Percentiles rank a stretch among this genome's conserved stretches.
These are phyloP conservation scores for Steinernema hermaphroditum DNA, from an alignment of 2,888 invertebrate species.

Conservation along the genomic window DNA sequence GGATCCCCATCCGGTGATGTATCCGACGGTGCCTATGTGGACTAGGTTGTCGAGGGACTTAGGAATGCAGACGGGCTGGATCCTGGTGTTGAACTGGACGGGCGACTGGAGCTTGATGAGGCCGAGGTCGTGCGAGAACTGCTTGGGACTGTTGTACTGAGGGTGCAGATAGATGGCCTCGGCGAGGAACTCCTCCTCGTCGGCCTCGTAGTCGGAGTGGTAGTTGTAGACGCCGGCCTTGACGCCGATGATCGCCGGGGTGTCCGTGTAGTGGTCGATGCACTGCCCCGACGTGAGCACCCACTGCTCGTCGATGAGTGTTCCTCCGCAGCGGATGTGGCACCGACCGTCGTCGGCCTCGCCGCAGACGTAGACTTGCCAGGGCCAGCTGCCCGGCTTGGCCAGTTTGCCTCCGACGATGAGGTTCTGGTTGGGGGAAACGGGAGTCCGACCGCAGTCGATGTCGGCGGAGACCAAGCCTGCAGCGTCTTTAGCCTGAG, in stretches of 20 bases:
- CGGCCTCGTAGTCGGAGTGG: conserved; percentile 31
- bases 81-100: conserved; percentile 35
- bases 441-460: conserved; percentile 31
- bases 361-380: conserved; percentile 36
- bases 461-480: not conserved
- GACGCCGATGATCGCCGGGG: conserved; percentile 39
- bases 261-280: conserved; percentile 39
- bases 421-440: conserved; percentile 26
- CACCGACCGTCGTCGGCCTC: conserved; percentile 26
- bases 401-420: conserved; percentile 39
- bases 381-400: conserved; percentile 38
- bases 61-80: conserved; percentile 43
- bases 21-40: conserved; percentile 33
- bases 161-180: conserved; percentile 41
- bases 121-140: conserved; percentile 38
- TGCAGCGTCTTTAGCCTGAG: too few species aligned
- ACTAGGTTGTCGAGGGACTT: conserved; percentile 32
- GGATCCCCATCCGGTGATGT: conserved; percentile 42
- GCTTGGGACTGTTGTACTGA: conserved; percentile 33
- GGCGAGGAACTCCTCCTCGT: conserved; percentile 37
- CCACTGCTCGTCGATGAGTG: conserved; percentile 34
- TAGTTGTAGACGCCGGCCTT: conserved; percentile 43
- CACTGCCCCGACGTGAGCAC: conserved; percentile 39
- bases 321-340: conserved; percentile 33
- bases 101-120: conserved; percentile 37